Evolutionary conservation across 2,113 vertebrate genomes (phyloP).

Genomic region (Campylorhamphus procurvoides): DNA sequence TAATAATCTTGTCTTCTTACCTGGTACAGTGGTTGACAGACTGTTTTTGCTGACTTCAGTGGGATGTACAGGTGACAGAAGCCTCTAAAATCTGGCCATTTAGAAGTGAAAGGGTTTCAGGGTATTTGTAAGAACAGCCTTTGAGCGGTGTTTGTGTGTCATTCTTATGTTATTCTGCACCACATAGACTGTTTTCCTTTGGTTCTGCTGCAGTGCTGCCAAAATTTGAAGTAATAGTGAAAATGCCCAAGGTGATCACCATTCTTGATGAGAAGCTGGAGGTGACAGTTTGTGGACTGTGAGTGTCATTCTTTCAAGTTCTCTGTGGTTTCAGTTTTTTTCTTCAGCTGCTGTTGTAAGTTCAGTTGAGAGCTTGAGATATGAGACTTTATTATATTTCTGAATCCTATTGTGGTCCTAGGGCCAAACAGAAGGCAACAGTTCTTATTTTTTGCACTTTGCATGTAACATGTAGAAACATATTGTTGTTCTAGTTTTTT

Average conservation of each 20-base stretch:
- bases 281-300: conserved; percentile 72
- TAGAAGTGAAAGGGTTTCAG: background rate
- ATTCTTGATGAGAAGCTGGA: conserved; percentile 64
- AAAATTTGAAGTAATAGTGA: conserved; percentile 74
- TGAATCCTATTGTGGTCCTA: background rate
- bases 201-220: conserved; percentile 71
- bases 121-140: background rate
- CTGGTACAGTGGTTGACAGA: background rate
- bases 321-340: background rate
- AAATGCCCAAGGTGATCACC: conserved; percentile 66
- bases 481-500: background rate
- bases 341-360: background rate
- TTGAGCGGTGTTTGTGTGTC: background rate
- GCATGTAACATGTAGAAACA: background rate
- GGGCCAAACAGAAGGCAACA: background rate
- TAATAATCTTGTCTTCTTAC: background rate
- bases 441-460: background rate
- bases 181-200: background rate
- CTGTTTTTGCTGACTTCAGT: background rate
- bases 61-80: background rate
- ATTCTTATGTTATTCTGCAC: background rate
- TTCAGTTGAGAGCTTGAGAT: background rate
- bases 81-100: background rate
- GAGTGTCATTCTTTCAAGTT: conserved; percentile 42
- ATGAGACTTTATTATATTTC: background rate